Evolutionary conservation across 2,113 vertebrate species (phyloP), one percentile per base, ranked within the genome.

Genomic region (Agapornis roseicollis): DNA sequence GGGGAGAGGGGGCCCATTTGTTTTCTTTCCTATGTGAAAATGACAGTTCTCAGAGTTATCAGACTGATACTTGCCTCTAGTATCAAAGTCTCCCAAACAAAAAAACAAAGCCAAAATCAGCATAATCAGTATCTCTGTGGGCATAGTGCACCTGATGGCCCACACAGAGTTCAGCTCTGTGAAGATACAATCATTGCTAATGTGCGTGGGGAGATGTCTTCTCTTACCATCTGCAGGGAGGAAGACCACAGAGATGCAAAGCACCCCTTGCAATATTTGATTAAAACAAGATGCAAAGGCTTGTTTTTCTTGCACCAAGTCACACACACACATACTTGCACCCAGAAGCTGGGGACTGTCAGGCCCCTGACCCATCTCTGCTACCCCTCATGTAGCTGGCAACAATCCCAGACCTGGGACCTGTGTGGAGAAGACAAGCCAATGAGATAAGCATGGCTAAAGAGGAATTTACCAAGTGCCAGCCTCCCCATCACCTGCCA

Each of bases 171-270:
- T 80, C 44, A 66, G 46, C 9, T 66, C 80, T 28, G 2, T 6
- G 9, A 82, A 58, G 55, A 44, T 2, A 61, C 15, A 44, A 52
- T 27, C 63, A 24, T 42, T 2, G 0, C 64, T 61, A 14, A 11
- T 1, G 0, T 25, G 65, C 1, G 0, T 7, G 33, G 6, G 9
- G 64, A 90, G 24, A 37, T 13, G 22, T 47, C 29, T 69, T 58
- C 41, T 44, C 58, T 58, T 50, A 15, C 22, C 27, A 10, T 56
- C 24, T 12, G 17, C 37, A 20, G 39, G 8, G 35, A 66, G 18
- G 37, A 68, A 35, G 11, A 52, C 13, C 53, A 50, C 16, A 18
- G 64, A n/a, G 31, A 19, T 1, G 1, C 39, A 22, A 50, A 56
- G 24, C 7, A 7, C 11, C 53, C 29, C 17, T 52, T 6, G 1